Conservation (phyloP, 1,140 invertebrate species). For the Cydia strobilella region DNA sequence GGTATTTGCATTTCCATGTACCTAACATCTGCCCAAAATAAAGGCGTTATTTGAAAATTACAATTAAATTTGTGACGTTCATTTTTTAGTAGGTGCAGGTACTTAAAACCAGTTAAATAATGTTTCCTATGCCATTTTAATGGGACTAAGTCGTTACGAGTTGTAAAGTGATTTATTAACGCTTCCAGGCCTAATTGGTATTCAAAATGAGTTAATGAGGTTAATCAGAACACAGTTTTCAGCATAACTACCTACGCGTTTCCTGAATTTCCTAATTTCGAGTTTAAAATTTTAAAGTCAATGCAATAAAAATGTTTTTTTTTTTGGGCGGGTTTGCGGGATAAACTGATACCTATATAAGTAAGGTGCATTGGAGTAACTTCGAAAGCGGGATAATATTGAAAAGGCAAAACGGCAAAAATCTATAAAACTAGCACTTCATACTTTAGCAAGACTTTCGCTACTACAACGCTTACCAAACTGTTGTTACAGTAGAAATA, state of each 20-base stretch:
- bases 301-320: neutral
- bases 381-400: too few species aligned
- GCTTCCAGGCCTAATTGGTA: conserved; percentile 13
- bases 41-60: too few species aligned
- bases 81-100: neutral
- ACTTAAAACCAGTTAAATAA: neutral
- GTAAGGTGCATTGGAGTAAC: too few species aligned
- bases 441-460: too few species aligned
- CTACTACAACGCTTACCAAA: too few species aligned
- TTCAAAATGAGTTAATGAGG: conserved; percentile 29
- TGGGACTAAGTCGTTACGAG: neutral
- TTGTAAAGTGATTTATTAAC: conserved; percentile 4
- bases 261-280: neutral
- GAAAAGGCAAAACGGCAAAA: too few species aligned
- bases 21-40: too few species aligned
- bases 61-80: neutral
- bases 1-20: too few species aligned
- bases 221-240: conserved; percentile 7
- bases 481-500: too few species aligned
- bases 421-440: too few species aligned
- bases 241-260: neutral
- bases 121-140: neutral
- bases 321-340: neutral
- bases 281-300: neutral
- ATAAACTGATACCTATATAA: too few species aligned